Evolutionary conservation across 2,113 vertebrate species (phyloP), one percentile per base, ranked within the genome.

Genomic region (Spea multiplicata): DNA sequence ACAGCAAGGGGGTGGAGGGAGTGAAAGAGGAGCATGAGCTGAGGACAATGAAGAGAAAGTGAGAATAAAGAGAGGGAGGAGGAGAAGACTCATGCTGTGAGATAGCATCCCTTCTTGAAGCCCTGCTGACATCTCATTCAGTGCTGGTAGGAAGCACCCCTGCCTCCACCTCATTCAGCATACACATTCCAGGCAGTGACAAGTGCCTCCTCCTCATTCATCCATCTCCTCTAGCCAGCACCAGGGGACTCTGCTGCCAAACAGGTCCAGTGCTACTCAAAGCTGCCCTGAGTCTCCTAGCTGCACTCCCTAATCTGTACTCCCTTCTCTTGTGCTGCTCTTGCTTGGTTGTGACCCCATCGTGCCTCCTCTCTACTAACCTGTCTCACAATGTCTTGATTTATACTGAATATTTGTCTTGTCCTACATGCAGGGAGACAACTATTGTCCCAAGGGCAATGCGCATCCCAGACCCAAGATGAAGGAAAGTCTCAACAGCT

Each of bases 111-210:
- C 62, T 79, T 50, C 67, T 53, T 73, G 71, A 52, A 53, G 57
- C 44, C 77, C 70, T 66, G 77, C 77, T 78, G 68, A 79, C 77
- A 73, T 73, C 69, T 79, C 77, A 79, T 73, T 79, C 77, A 79
- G 71, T 13, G 59, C 49, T 45, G 59, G 64, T 13, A 65, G 69
- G 59, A 72, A 66, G 70, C 70, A 50, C 70, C 77, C 77, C 77
- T 73, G 77, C 77, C 47, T 73, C 76, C 77, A 79, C 77, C 77
- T 79, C 77, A 79, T 79, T 79, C 77, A 79, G 73, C 73, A 73
- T 30, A 55, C 14, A n/a, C 67, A 46, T 8, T n/a, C 8, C 12
- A 4, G 14, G 1, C 55, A 59, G 14, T 59, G 55, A 59, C 55
- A 59, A 4, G 14, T 10, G 55, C 55, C 1, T 59, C 50, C 13